Evolutionary conservation across 1,140 invertebrate genomes (phyloP).

Genomic region (Asobara japonica): DNA sequence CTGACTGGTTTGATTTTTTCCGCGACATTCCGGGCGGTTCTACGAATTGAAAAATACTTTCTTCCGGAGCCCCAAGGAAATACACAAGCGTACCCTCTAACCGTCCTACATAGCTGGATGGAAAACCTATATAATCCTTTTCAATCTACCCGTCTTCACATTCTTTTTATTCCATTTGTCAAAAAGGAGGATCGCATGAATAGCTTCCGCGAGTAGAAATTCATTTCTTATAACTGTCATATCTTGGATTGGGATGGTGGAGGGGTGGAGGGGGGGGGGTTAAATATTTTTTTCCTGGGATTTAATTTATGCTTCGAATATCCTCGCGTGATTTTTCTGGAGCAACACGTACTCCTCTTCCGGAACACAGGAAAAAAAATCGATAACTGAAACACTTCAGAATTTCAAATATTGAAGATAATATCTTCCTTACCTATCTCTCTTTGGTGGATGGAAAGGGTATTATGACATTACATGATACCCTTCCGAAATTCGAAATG

Average conservation of each 20-base stretch:
- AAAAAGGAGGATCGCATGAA: conserved; percentile 5
- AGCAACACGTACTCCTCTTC: too few species aligned
- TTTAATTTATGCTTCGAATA: too few species aligned
- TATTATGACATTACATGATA: too few species aligned
- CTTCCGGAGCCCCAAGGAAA: conserved; percentile 31
- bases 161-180: conserved; percentile 12
- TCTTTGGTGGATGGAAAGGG: too few species aligned
- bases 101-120: background rate
- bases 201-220: background rate
- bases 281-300: background rate
- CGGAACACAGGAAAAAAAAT: too few species aligned
- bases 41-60: conserved; percentile 38
- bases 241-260: too few species aligned
- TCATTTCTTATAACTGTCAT: conserved; percentile 7
- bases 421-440: too few species aligned
- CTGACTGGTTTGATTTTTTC: conserved; percentile 41
- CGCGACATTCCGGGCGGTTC: conserved; percentile 37
- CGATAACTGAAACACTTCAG: too few species aligned
- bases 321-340: too few species aligned
- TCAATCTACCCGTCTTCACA: conserved; percentile 13
- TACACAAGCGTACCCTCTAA: background rate
- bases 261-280: too few species aligned
- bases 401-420: too few species aligned
- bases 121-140: conserved; percentile 11
- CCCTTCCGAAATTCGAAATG: too few species aligned